These are phyloP conservation scores for Zaprionus obscuricornis DNA, from an alignment of 2,888 invertebrate species.

Conservation along the genomic window DNA sequence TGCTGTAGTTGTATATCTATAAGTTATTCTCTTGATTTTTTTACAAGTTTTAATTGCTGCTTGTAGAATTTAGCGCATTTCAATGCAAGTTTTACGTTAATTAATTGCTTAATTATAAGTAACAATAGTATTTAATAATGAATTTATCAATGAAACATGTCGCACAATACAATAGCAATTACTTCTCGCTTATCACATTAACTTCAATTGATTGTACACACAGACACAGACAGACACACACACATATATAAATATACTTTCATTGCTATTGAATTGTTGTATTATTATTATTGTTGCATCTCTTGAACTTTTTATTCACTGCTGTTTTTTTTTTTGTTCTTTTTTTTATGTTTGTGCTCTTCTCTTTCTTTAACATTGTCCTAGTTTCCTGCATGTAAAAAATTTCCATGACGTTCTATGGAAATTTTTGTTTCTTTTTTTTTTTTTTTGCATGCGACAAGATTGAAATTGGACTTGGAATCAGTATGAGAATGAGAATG, in stretches of 20 bases:
- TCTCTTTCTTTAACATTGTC: slow-evolving; percentile 51
- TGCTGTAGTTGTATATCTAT: background rate
- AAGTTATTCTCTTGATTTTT: no score
- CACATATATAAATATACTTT: background rate
- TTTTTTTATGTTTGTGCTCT: no score
- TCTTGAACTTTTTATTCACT: no score
- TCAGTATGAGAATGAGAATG: background rate
- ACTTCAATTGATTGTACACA: slow-evolving; percentile 20
- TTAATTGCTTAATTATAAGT: slow-evolving; percentile 35
- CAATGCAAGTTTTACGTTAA: slow-evolving; percentile 33
- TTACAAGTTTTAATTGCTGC: slow-evolving; percentile 31
- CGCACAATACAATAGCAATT: background rate
- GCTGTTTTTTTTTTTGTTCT: slow-evolving; percentile 6
- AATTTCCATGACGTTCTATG: slow-evolving; percentile 64
- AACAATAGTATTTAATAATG: background rate
- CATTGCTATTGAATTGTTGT: background rate
- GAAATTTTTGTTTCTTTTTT: slow-evolving; percentile 49
- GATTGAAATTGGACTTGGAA: slow-evolving; percentile 17
- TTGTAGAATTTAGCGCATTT: slow-evolving; percentile 13
- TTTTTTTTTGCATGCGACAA: slow-evolving; percentile 3
- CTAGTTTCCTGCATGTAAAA: slow-evolving; percentile 57
- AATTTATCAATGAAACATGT: slow-evolving; percentile 7
- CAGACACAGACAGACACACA: background rate
- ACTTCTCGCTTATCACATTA: slow-evolving; percentile 24
- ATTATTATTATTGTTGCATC: slow-evolving; percentile 21